Base-by-base conservation (phyloP, 2,797 vertebrate genomes). In the Neosilurus hyrtlii region DNA sequence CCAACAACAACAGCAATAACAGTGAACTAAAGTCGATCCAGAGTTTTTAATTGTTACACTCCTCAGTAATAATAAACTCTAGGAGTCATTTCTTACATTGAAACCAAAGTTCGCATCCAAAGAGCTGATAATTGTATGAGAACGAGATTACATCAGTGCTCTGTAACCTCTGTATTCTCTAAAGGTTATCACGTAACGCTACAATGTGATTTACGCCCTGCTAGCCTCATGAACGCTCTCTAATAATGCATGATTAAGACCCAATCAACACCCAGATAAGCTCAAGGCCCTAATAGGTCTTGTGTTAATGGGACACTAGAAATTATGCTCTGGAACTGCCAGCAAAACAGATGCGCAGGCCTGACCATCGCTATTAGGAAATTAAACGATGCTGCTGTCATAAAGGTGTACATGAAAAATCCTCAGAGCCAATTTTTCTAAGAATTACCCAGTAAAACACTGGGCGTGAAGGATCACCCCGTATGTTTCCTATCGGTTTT, bases 261-360 rank as follows among this genome's bases (percentile, higher is more conserved):
- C 80, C 78, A 93, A 91, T 92, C 90, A 87, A 88, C 84, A 88
- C 83, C 81, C n/a, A 71, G 85, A 95, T 93, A 95, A 89, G 91
- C 90, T 86, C 89, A 91, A 90, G 90, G 91, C 93, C 90, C 92
- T 94, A 94, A 93, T 93, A 89, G 86, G 89, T 87, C 82, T 75
- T 49, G 84, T 85, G 80, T 92, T 93, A 94, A 94, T 91, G 91
- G 93, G 90, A 88, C 90, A 86, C 90, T 83, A 89, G 84, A 83
- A 86, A 86, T 76, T 72, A 59, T 92, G 92, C 91, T 93, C 92
- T 91, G 91, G 91, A 94, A 93, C 92, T 94, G 93, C 93, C 94
- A 93, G 93, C 91, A 92, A 93, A 93, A 94, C 89, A 88, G 91
- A 95, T 94, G 88, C 66, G 52, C 59, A 24, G 70, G 57, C 76